Evolutionary conservation across 2,888 invertebrate genomes (phyloP), one percentile per base, ranked within the genome.

Genomic region (Litoditis marina): DNA sequence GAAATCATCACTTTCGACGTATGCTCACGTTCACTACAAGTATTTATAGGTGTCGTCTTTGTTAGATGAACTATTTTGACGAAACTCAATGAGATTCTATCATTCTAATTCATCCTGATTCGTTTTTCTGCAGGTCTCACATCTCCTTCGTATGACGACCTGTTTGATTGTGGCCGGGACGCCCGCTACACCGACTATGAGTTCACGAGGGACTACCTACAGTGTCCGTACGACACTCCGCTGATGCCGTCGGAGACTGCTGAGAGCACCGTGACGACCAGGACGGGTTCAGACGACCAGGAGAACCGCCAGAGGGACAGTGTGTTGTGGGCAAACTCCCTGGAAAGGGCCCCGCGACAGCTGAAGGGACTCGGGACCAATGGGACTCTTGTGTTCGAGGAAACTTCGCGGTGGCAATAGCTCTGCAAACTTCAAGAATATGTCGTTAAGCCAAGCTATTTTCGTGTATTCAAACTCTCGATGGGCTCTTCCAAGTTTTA

Each of bases 141-240:
- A 1, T 76, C 77, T 25, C 74, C 77, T 5, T 73, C 73, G 39
- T 77, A 77, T 60, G 77, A 77, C 60, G 77, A 77, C 54, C 50
- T 77, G 25, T 73, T 77, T 51, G 76, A 76, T 51, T 69, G 31
- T 44, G 46, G 55, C 7, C 32, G 61, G 32, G 16, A 27, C 25
- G 49, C 54, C 31, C 54, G 61, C 16, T 59, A 51, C 42, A 49
- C 42, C 28, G 55, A 54, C 36, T 61, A 61, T 39, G 61, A 61
- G 42, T 61, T 50, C 49, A 61, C 54, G 8, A 28, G 54, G 32
- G 63, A 63, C 31, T 63, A 62, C 50, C 51, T 63, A 16, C 69
- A 70, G 61, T 68, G 66, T 57, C 66, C 73, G 46, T 72, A 71
- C 63, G 69, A 71, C 22, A 70, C 71, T 0, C 76, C 76, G 1